Evolutionary conservation across 2,888 invertebrate genomes (phyloP).

Genomic region (Parnassius glacialis): DNA sequence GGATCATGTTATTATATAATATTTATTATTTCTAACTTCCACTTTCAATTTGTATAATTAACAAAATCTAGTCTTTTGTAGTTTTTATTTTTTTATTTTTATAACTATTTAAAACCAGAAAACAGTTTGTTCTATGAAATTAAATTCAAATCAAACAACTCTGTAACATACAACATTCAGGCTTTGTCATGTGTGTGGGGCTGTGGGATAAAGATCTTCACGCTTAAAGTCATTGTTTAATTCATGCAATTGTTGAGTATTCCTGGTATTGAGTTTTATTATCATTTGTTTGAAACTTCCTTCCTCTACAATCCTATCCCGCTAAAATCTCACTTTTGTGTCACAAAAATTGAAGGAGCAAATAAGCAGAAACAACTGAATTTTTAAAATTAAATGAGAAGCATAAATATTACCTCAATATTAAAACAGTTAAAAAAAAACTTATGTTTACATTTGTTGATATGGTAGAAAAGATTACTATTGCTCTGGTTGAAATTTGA

Average conservation of each 20-base stretch:
- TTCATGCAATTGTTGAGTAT: conserved; percentile 18
- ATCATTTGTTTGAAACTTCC: background rate
- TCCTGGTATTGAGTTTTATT: conserved; percentile 7
- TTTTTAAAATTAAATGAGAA: too few species aligned
- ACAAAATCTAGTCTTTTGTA: too few species aligned
- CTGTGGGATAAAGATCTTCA: conserved; percentile 5
- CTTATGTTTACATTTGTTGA: too few species aligned
- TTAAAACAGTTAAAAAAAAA: too few species aligned
- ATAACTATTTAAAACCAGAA: too few species aligned
- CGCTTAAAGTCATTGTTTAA: conserved; percentile 4
- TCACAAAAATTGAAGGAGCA: background rate
- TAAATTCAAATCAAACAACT: background rate
- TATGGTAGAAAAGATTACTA: too few species aligned
- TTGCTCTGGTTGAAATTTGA: too few species aligned
- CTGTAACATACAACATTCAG: background rate
- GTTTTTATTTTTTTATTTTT: too few species aligned
- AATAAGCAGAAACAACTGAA: too few species aligned
- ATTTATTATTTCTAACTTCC: too few species aligned
- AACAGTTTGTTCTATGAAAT: background rate
- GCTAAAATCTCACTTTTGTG: background rate
- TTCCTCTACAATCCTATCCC: background rate
- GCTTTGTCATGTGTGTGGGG: background rate
- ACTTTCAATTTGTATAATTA: too few species aligned
- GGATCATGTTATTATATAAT: conserved; percentile 27
- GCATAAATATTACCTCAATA: too few species aligned